Percentiles rank a stretch among this genome's conserved stretches.
phyloP scores from a whole-genome alignment of 2,113 vertebrate species.

The Rhynchomys soricoides region DNA sequence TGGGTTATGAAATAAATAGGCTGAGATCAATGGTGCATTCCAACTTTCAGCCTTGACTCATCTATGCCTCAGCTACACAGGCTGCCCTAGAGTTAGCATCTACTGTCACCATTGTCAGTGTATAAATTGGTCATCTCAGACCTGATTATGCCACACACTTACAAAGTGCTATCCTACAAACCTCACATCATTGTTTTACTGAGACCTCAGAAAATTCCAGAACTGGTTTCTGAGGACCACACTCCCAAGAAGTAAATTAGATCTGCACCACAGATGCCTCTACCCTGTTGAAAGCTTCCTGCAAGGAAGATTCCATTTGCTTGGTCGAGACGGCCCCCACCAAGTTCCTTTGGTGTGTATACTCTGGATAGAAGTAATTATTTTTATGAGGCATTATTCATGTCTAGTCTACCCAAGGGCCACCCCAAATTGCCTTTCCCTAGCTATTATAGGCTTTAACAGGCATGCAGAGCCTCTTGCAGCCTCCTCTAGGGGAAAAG shows the following conservation, averaged over 20 bases:
- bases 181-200: neutral
- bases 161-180: neutral
- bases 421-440: slow-evolving; percentile 69
- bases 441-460: slow-evolving; percentile 79
- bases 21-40: neutral
- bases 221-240: neutral
- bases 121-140: neutral
- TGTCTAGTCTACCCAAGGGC: slow-evolving; percentile 75
- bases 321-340: neutral
- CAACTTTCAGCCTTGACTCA: neutral
- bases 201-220: neutral
- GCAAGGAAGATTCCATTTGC: neutral
- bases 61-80: neutral
- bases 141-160: neutral
- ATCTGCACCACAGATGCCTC: neutral
- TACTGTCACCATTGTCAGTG: too few species aligned
- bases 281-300: neutral
- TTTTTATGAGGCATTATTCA: slow-evolving; percentile 77
- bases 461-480: slow-evolving; percentile 39
- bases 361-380: slow-evolving; percentile 65
- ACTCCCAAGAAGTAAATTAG: neutral
- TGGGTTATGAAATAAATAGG: neutral
- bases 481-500: slow-evolving; percentile 74
- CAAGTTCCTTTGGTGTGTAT: neutral
- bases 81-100: neutral